phyloP scores from a whole-genome alignment of 2,797 vertebrate species.

The Takifugu ocellatus region DNA sequence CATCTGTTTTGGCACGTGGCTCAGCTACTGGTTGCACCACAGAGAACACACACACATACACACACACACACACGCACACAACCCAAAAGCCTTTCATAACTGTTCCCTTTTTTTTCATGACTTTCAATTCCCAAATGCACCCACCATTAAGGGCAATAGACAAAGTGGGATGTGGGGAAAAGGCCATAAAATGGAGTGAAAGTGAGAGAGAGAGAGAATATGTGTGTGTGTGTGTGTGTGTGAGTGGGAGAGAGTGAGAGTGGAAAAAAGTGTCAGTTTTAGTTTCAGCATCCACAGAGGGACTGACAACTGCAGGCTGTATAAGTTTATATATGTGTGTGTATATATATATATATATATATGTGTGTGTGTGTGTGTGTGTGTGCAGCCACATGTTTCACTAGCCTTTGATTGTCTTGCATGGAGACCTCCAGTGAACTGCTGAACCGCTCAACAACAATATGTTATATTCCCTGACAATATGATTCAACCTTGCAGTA shows the following conservation, averaged over 20 bases:
- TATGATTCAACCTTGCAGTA: slow-evolving; percentile 58
- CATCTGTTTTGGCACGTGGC: not conserved
- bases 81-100: not conserved
- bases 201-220: not conserved
- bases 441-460: slow-evolving; percentile 60
- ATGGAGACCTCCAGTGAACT: slow-evolving; percentile 32
- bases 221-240: slow-evolving; percentile 9
- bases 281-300: slow-evolving; percentile 3
- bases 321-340: not conserved
- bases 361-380: not conserved
- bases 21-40: not conserved
- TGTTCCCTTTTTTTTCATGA: not conserved
- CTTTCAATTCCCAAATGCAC: slow-evolving; percentile 19
- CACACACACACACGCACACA: not conserved
- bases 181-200: slow-evolving; percentile 9
- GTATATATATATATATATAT: slow-evolving; percentile 1
- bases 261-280: slow-evolving; percentile 14
- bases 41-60: not conserved
- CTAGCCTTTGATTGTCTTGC: slow-evolving; percentile 15
- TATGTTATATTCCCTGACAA: slow-evolving; percentile 59
- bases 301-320: slow-evolving; percentile 8
- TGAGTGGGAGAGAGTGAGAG: no score
- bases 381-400: slow-evolving; percentile 6
- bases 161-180: not conserved
- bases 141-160: not conserved